These are phyloP conservation scores for Popillia japonica DNA, from an alignment of 1,140 invertebrate species.

Conservation along the genomic window DNA sequence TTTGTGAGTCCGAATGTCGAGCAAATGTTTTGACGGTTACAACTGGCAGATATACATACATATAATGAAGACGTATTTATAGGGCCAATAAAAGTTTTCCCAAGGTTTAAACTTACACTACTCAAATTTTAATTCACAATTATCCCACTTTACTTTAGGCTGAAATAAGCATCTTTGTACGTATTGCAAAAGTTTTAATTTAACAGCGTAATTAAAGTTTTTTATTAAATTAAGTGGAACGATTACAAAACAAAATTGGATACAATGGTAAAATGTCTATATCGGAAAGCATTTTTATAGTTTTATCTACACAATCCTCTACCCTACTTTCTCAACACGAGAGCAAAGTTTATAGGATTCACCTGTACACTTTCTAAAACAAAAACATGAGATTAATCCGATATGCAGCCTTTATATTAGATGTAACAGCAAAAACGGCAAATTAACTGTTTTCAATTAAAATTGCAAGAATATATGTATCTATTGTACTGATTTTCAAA, in stretches of 20 bases:
- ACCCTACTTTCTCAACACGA: conserved; percentile 10
- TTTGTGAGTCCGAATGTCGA: too few species aligned
- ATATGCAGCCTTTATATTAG: neutral
- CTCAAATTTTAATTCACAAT: too few species aligned
- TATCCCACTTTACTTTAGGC: too few species aligned
- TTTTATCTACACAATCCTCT: neutral
- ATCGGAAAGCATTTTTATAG: neutral
- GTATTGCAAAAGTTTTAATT: neutral
- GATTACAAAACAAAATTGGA: neutral
- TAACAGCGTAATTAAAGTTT: neutral
- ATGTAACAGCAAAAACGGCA: too few species aligned
- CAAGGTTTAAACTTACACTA: too few species aligned
- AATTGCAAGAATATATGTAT: too few species aligned
- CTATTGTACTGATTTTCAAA: too few species aligned
- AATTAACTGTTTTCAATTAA: too few species aligned
- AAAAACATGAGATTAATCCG: neutral
- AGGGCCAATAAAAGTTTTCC: too few species aligned
- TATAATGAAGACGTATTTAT: too few species aligned
- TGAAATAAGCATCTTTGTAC: neutral
- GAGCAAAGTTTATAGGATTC: conserved; percentile 1
- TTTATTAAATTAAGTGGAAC: neutral
- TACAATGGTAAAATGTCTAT: neutral
- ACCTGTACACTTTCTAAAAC: conserved; percentile 6
- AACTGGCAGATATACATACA: too few species aligned
- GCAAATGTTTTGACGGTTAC: too few species aligned